Evolutionary conservation across 2,888 invertebrate genomes (phyloP).

Genomic region (Hemaris fuciformis): DNA sequence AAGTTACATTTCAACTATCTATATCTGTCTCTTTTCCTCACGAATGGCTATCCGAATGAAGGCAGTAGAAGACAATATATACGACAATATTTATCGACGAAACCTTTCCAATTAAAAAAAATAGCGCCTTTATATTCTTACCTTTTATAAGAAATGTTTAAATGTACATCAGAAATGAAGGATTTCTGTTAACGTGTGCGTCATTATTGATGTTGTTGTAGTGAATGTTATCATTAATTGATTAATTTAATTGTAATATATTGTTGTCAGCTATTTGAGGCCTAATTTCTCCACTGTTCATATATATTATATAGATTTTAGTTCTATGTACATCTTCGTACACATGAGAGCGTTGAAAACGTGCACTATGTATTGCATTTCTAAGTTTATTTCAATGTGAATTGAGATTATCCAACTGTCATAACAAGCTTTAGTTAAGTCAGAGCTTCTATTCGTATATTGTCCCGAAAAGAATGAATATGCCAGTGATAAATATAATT

Average conservation of each 20-base stretch:
- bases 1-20: not conserved
- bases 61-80: not conserved
- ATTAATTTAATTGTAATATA: slow-evolving; percentile 50
- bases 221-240: slow-evolving; percentile 25
- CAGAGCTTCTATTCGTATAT: not conserved
- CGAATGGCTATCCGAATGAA: not conserved
- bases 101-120: not conserved
- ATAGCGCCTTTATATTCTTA: not conserved
- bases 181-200: slow-evolving; percentile 16
- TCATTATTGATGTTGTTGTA: slow-evolving; percentile 30
- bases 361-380: not conserved
- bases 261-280: slow-evolving; percentile 49
- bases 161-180: not conserved
- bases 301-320: slow-evolving; percentile 42
- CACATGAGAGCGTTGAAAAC: slow-evolving; percentile 12
- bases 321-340: slow-evolving; percentile 15
- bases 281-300: slow-evolving; percentile 47
- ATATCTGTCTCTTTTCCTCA: not conserved
- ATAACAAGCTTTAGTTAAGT: too few relatives aligned
- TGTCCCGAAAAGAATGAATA: not conserved
- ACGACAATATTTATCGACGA: not conserved
- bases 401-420: not conserved
- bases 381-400: too few relatives aligned
- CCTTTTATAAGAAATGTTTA: not conserved
- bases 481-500: not conserved